Percentiles rank a stretch among this genome's conserved stretches.
Evolutionary conservation across 2,113 vertebrate species (phyloP).

Genomic region (Heterotilapia buettikoferi): DNA sequence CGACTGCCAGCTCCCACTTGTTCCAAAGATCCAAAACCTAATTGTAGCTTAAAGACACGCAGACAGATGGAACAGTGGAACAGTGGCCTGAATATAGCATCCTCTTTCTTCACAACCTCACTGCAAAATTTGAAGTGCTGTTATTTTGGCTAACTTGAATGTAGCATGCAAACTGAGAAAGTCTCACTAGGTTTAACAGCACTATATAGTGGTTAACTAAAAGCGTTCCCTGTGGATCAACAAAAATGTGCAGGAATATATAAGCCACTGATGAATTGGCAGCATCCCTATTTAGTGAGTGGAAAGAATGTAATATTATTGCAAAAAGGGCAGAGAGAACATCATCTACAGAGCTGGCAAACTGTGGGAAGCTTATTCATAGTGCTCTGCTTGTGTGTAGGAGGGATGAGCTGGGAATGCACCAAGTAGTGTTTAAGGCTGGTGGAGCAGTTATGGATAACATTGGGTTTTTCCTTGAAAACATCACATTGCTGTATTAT

Average conservation of each 20-base stretch:
- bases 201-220: background rate
- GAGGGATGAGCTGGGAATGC: conserved; percentile 42
- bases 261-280: conserved; percentile 9
- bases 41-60: background rate
- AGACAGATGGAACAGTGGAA: background rate
- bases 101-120: background rate
- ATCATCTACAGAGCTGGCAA: conserved; percentile 25
- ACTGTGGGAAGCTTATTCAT: conserved; percentile 44
- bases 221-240: background rate
- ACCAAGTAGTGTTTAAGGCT: conserved; percentile 31
- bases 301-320: conserved; percentile 18
- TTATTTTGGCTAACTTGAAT: background rate
- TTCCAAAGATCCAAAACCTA: background rate
- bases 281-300: background rate
- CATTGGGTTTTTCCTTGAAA: conserved; percentile 29
- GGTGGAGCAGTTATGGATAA: background rate
- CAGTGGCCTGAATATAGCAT: background rate
- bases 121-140: background rate
- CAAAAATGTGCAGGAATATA: background rate
- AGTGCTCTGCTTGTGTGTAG: conserved; percentile 33
- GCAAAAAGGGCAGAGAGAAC: conserved; percentile 11
- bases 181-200: background rate
- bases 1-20: background rate
- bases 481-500: conserved; percentile 17
- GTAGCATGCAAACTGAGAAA: background rate